Evolutionary conservation across 2,113 vertebrate species (phyloP), one percentile per base, ranked within the genome.

Genomic region (Xiphophorus hellerii): DNA sequence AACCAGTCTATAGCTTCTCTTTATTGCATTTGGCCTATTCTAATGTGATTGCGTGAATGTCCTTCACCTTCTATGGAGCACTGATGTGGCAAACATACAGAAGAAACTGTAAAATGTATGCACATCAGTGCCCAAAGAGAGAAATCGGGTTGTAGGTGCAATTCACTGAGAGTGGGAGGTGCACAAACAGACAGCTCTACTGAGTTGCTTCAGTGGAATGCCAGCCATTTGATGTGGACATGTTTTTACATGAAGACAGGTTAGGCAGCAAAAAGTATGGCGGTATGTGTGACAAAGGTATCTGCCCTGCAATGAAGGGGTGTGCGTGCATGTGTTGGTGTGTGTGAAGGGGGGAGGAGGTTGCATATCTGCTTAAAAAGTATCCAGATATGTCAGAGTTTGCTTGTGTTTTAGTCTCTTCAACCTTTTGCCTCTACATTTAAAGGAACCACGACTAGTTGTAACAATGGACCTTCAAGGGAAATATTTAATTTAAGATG

Each of bases 311-410:
- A 15, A 66, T 20, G 8, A 81, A 9, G 25, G 20, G 0, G 11
- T 5, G 42, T 42, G 15, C 0, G 30, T 30, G 31, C 6, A 7
- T 31, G 33, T 33, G 7, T 31, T 5, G 3, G 31, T 31, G 31
- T 31, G 31, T 31, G 20, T 2, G 5, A 4, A 15, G 14, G 62
- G 77, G 20, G 13, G 17, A 1, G 4, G 14, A 62, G 77, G 83
- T 37, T 85, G 22, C 77, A 75, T 81, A 85, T 85, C 63, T 81
- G 85, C 71, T 85, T 54, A 61, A 51, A 78, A 74, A 68, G 75
- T 85, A 77, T 65, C 64, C 61, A 35, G 65, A 76, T 2, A 25
- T 68, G 15, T 17, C 14, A 54, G 5, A 22, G 14, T 11, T 37
- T 37, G 35, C 35, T 37, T 37, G 35, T 37, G 11, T 37, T 33